Base-by-base conservation (phyloP, 2,888 invertebrate species). In the Beris chalybata region DNA sequence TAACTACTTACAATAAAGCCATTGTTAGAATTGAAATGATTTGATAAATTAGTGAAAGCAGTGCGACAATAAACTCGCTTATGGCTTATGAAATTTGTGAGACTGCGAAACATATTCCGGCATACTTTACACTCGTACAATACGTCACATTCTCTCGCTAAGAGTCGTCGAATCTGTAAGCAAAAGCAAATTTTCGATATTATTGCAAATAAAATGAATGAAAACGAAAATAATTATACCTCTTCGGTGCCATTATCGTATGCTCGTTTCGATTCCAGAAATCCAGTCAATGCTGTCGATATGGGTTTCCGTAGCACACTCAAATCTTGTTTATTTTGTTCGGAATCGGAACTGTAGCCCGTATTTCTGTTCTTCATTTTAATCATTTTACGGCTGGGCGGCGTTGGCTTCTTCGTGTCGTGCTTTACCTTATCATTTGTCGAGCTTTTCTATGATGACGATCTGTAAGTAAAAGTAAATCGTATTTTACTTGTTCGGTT, bases 111-210 rank as follows among this genome's bases (percentile, higher is more conserved):
- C 74, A 96, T 84, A 75, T 89, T 92, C 44, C 90, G 85, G 76
- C 96, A 96, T 22, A 91, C 86, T 78, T 89, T 89, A 80, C 96
- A 96, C 80, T 96, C 96, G 80, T 92, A 91, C 73, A 96, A 85
- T 67, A 95, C 81, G 78, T 93, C 92, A 84, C 95, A 95, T 82
- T 96, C 95, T 75, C 89, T 86, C 43, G 88, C 82, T 44, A 96
- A 82, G 63, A 93, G 82, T 72, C 86, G 84, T 72, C 88, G 87
- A 30, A 92, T 85, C 91, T 92, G 80, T 73, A 85, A 82, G 67
- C 70, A 75, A 69, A 69, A 38, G 67, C 69, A 70, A 61, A 58
- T 50, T 65, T 54, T 63, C 47, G 63, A 9, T 44, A 12, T 57
- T 13, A 56, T 57, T 50, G 38, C 7, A 38, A 38, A 38, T 7